phyloP scores from a whole-genome alignment of 2,888 invertebrate species.

The Phlogophora meticulosa region DNA sequence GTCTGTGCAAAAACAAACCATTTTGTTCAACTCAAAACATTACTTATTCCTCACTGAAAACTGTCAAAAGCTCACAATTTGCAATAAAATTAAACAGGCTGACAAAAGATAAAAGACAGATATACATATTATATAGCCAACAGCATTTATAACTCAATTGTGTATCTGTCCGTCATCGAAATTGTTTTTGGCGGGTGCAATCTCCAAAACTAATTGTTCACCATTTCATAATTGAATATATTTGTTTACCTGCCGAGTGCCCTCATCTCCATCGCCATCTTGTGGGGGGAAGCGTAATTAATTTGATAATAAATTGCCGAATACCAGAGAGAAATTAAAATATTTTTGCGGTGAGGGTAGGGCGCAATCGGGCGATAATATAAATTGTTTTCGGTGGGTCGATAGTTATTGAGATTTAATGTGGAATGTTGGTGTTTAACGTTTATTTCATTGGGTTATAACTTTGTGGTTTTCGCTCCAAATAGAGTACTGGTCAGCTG shows the following conservation, averaged over 20 bases:
- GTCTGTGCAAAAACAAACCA: background rate
- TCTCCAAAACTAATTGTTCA: conserved; percentile 66
- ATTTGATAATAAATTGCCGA: conserved; percentile 66
- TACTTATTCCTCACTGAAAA: conserved; percentile 15
- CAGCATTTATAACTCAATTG: conserved; percentile 64
- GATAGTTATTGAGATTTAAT: conserved; percentile 25
- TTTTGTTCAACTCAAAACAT: conserved; percentile 10
- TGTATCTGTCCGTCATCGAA: conserved; percentile 64
- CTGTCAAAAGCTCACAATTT: conserved; percentile 39
- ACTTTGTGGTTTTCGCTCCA: too few species aligned
- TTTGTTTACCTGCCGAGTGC: conserved; percentile 64
- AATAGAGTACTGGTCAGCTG: too few species aligned
- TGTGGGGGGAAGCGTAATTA: conserved; percentile 54
- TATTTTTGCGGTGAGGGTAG: conserved; percentile 52
- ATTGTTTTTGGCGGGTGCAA: conserved; percentile 67
- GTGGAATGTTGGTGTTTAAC: conserved; percentile 6
- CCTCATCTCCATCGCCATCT: conserved; percentile 61
- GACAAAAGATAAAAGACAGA: conserved; percentile 36
- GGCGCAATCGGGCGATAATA: conserved; percentile 15
- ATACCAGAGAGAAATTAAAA: conserved; percentile 59
- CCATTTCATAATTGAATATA: conserved; percentile 69
- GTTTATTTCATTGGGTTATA: background rate
- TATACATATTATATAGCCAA: conserved; percentile 15
- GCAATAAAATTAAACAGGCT: conserved; percentile 35
- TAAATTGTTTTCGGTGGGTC: conserved; percentile 19